Base-by-base conservation (phyloP, 1,140 invertebrate genomes). In the Pseudobourletiella spinata region DNA sequence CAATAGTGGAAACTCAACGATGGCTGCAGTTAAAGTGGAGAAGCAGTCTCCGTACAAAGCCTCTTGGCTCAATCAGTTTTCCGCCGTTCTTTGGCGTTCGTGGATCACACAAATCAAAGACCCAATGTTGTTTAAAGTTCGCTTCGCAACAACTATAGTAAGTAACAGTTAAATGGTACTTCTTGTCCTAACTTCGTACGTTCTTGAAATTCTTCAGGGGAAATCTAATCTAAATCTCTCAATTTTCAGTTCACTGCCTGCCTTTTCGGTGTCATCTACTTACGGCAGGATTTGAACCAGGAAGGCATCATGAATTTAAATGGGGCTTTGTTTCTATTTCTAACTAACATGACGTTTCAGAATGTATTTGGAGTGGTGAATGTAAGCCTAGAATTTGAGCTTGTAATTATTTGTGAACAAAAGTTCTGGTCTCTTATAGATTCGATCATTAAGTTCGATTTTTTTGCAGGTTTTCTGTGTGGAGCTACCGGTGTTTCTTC, bases 301-400 rank as follows among this genome's bases (percentile, higher is more conserved):
- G 86, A 91, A 70, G 91, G 91, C 2, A 86, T 95, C 0, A 89
- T 91, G 84, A 97, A 97, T 74, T 92, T 97, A 59, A 96, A 96
- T 73, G 95, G 95, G 48, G 89, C 88, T 15, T 79, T 97, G 24
- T 97, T 95, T 73, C 82, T 95, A 57, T 86, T 94, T 72, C 78
- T 95, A 1, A 92, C 87, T 2, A 94, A 93, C 74, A 89, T 92
- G 85, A 96, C 89, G 14, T 94, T 93, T 74, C 89, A 89, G 73
- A 95, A 95, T 75, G 84, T 91, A 11, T 89, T 89, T 72, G 86
- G n/a, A n/a, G n/a, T n/a, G n/a, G n/a, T n/a, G n/a, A n/a, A n/a
- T n/a, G n/a, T n/a, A 87, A 42, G 90, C n/a, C n/a, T n/a, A n/a
- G n/a, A n/a, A n/a, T n/a, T n/a, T n/a, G n/a, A n/a, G n/a, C n/a